phyloP scores from a whole-genome alignment of 2,113 vertebrate species.

The Tympanuchus pallidicinctus region DNA sequence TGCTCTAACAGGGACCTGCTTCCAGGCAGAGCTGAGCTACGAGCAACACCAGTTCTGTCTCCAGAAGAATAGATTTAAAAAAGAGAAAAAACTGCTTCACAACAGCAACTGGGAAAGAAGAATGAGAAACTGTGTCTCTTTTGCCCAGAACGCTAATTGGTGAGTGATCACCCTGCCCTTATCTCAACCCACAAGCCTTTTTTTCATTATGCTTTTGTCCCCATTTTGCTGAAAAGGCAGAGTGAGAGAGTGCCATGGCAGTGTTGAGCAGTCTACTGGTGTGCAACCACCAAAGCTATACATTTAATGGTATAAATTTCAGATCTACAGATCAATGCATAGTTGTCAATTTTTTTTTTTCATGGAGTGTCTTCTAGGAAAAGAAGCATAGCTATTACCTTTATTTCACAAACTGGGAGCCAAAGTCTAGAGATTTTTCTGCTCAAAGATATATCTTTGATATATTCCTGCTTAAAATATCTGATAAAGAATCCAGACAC shows the following conservation, averaged over 20 bases:
- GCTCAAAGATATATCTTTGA: background rate
- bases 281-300: background rate
- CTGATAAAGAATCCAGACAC: background rate
- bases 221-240: background rate
- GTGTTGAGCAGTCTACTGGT: background rate
- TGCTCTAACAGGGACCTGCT: background rate
- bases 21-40: too few relatives aligned
- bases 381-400: background rate
- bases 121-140: too few relatives aligned
- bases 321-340: background rate
- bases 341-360: background rate
- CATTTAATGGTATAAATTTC: background rate
- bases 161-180: background rate
- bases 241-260: background rate
- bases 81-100: too few relatives aligned
- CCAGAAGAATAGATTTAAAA: too few relatives aligned
- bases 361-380: background rate
- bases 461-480: background rate
- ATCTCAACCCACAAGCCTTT: background rate
- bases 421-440: background rate
- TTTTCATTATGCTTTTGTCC: background rate
- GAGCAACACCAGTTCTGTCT: too few relatives aligned
- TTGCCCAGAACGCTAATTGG: too few relatives aligned
- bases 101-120: too few relatives aligned
- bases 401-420: background rate